These are phyloP conservation scores for Pygathrix nemaeus DNA, from an alignment of 2,113 vertebrate species.

Conservation along the genomic window DNA sequence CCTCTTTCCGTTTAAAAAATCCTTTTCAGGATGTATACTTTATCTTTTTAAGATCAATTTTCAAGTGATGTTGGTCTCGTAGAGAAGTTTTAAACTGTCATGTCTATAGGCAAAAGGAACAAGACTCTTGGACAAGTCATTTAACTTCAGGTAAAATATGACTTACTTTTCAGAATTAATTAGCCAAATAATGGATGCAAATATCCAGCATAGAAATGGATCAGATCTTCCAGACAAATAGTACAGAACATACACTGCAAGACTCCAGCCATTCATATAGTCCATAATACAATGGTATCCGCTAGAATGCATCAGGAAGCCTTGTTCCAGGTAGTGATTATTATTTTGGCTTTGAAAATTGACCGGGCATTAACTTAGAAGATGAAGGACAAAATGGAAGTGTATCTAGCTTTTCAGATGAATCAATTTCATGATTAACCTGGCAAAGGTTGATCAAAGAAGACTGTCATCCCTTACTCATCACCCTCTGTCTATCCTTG, in stretches of 20 bases:
- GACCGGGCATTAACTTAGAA: background rate
- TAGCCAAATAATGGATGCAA: background rate
- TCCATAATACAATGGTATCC: background rate
- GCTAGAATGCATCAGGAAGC: background rate
- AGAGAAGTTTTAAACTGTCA: background rate
- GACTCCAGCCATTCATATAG: background rate
- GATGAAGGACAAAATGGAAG: background rate
- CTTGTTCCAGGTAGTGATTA: background rate
- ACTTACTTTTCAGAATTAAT: background rate
- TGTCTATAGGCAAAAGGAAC: background rate
- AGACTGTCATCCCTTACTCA: fast-evolving
- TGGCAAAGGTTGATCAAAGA: background rate
- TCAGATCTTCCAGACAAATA: too few species aligned
- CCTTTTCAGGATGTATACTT: background rate
- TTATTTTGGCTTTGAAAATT: background rate
- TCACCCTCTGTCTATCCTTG: background rate
- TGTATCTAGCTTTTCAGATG: background rate
- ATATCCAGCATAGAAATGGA: background rate
- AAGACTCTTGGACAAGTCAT: background rate
- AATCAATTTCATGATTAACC: background rate
- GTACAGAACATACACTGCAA: fast-evolving
- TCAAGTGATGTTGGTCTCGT: background rate
- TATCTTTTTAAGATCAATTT: background rate
- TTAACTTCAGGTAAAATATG: background rate
- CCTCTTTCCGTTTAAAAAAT: background rate